Base-by-base conservation (phyloP, 2,797 vertebrate species). In the Sciaenops ocellatus region DNA sequence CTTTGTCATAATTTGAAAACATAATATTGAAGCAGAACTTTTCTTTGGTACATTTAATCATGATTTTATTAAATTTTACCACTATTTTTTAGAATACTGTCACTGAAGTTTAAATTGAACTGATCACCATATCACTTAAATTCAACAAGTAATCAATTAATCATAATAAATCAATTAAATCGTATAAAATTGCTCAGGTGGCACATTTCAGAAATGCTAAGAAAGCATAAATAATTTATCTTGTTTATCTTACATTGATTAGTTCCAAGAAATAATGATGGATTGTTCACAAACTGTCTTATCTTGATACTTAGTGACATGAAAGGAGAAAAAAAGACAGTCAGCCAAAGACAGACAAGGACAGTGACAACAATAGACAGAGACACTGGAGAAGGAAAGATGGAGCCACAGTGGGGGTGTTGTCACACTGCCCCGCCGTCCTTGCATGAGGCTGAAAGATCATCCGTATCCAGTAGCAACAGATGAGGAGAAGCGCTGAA, bases 391-490 rank as follows among this genome's bases (percentile, higher is more conserved):
- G 84, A 89, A 59, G 77, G 82, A 77, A 75, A 69, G 76, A 85
- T 55, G 34, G 56, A 78, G 80, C 69, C 79, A 77, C 63, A 1
- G 81, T 63, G 69, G 82, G 84, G 80, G 66, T 62, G 76, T 52
- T 88, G 85, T 83, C 72, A 65, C 59, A 90, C 86, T 83, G 78
- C 77, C 81, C 78, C 16, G 48, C 52, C 66, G 85, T 76, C 89
- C 83, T 93, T 92, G 80, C 79, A 68, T 44, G 63, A 48, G 71
- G 48, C 79, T 62, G 52, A 85, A 85, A 86, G 83, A 87, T 83
- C 57, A 77, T 79, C 54, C 10, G 86, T 93, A 90, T 91, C 90
- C 86, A 85, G 79, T 89, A 70, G 86, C 90, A 91, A 92, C 88
- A 71, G 75, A 86, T 76, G 62, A 73, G 66, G 41, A 52, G 50